Evolutionary conservation across 2,888 invertebrate genomes (phyloP), one percentile per base, ranked within the genome.

Genomic region (Hydropsyche betteni): DNA sequence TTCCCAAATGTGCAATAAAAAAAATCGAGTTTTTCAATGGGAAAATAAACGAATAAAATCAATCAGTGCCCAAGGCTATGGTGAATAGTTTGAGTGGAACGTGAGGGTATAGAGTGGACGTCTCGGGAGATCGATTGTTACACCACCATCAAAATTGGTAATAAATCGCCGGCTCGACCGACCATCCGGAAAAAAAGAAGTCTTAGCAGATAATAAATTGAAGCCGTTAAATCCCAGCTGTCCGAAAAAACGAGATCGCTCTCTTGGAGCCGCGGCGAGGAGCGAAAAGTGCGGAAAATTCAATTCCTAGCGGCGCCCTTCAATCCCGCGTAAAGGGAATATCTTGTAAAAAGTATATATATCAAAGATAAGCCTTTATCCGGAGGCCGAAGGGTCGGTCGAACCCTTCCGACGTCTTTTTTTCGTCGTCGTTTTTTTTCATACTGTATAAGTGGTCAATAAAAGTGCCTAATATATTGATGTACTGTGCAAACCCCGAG

Each of bases 381-480:
- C 71, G 64, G 58, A 74, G 44, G 44, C 44, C 50, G 53, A 61
- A 75, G 75, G 77, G 76, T 64, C 68, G 69, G 72, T 53, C 68
- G 68, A 76, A 76, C 76, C 76, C 76, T 76, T 76, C 73, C 72
- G 68, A 55, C 34, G 33, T 53, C 68, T 36, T 36, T 36, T 52
- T 70, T 61, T 64, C 76, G 69, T 76, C 73, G 68, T 68, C 52
- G 68, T 34, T 24, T 53, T 55, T 36, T 36, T 52, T 70, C 58
- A 51, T 68, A 71, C 74, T 55, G 61, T 77, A 58, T 79, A 79
- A 79, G 79, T 79, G 79, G 79, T 79, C 79, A 79, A 79, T 79
- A 77, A 76, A 77, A 74, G 78, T 64, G 64, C 53, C 75, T 78
- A 76, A 77, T 78, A 79, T 79, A 79, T 79, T 79, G 79, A 79